These are phyloP conservation scores for Cynodonichthys magdalenae DNA, from an alignment of 2,797 vertebrate species.

Conservation along the genomic window DNA sequence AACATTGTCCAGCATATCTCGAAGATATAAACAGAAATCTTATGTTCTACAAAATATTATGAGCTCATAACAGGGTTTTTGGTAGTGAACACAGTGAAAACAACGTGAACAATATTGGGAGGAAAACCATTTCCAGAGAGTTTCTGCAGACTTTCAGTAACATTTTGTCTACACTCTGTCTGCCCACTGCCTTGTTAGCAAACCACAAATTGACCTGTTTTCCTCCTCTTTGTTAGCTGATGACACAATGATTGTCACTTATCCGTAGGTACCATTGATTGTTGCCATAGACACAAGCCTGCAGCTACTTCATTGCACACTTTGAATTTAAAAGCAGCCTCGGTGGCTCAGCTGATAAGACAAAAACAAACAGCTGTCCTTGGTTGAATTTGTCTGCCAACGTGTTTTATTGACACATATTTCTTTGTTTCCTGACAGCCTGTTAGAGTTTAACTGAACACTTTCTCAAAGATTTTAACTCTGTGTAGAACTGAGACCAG, in stretches of 20 bases:
- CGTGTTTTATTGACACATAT: background rate
- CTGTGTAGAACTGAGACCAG: too few relatives aligned
- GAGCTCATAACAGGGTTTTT: too few relatives aligned
- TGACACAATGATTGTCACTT: constrained; percentile 28
- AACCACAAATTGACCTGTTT: constrained; percentile 33
- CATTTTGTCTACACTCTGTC: background rate
- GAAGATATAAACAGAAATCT: too few relatives aligned
- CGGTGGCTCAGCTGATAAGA: constrained; percentile 2
- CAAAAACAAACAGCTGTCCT: background rate
- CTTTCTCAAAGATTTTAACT: too few relatives aligned
- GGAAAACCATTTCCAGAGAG: constrained; percentile 1
- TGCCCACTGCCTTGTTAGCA: background rate
- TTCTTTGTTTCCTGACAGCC: background rate
- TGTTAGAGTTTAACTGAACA: too few relatives aligned
- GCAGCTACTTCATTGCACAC: constrained; percentile 8
- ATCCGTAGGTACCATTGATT: constrained; percentile 40
- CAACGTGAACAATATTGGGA: too few relatives aligned
- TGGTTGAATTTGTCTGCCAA: background rate
- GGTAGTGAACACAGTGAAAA: too few relatives aligned
- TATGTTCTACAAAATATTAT: too few relatives aligned
- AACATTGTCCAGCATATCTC: too few relatives aligned
- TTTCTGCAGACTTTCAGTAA: background rate
- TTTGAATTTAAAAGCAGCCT: constrained; percentile 1
- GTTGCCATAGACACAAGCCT: constrained; percentile 25
- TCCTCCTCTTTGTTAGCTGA: constrained; percentile 26